These are phyloP conservation scores for Sylvicola cinctus DNA, from an alignment of 2,888 invertebrate genomes.

Conservation along the genomic window DNA sequence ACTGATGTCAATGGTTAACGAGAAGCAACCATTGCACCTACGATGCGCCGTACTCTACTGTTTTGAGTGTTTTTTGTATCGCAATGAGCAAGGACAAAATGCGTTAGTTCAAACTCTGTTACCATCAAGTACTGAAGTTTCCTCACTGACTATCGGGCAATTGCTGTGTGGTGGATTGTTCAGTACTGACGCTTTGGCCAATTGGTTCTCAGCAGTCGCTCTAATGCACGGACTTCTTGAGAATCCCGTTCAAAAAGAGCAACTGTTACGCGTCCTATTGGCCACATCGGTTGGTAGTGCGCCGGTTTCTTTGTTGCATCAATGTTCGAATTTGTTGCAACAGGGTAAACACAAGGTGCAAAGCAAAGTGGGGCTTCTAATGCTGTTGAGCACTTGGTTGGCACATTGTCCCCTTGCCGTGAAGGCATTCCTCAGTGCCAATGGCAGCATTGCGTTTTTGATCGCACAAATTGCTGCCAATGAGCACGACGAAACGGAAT, in stretches of 20 bases:
- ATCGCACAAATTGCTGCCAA: conserved; percentile 59
- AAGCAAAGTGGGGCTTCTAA: conserved; percentile 72
- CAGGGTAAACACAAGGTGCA: conserved; percentile 43
- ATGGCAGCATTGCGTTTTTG: conserved; percentile 66
- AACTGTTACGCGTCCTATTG: conserved; percentile 72
- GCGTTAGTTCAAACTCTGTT: conserved; percentile 79
- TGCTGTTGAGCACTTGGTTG: conserved; percentile 79
- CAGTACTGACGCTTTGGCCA: conserved; percentile 67
- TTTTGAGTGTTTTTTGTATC: conserved; percentile 87
- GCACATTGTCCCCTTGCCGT: conserved; percentile 68
- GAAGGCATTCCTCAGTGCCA: conserved; percentile 54
- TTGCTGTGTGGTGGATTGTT: conserved; percentile 83
- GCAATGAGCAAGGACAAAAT: conserved; percentile 76
- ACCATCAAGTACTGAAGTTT: conserved; percentile 62
- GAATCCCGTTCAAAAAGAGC: conserved; percentile 69
- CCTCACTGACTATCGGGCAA: conserved; percentile 61
- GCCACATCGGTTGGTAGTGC: conserved; percentile 66
- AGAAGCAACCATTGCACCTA: conserved; percentile 78
- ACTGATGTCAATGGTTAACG: conserved; percentile 96
- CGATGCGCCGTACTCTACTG: conserved; percentile 93
- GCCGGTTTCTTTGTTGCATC: conserved; percentile 76
- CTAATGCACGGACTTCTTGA: conserved; percentile 78
- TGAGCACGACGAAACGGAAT: conserved; percentile 83
- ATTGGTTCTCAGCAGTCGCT: conserved; percentile 90
- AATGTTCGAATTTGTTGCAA: conserved; percentile 67